Evolutionary conservation across 2,113 vertebrate genomes (phyloP).

Genomic region (Muntiacus muntjak): DNA sequence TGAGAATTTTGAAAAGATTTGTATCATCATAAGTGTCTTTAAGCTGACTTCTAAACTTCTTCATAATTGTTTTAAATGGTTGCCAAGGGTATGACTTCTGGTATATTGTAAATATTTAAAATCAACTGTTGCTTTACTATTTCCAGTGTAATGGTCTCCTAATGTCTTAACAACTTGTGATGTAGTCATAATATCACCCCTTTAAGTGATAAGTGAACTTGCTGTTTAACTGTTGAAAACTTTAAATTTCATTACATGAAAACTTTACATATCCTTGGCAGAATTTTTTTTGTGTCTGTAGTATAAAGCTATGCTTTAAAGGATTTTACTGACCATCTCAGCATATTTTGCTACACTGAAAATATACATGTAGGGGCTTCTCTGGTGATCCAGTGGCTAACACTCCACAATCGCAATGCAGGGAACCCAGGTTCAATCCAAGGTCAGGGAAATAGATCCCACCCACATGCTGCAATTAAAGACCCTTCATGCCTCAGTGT

Average conservation of each 20-base stretch:
- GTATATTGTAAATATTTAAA: slow-evolving; percentile 35
- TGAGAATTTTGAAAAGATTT: background rate
- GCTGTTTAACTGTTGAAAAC: background rate
- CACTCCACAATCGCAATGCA: background rate
- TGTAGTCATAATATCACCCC: background rate
- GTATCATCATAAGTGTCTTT: background rate
- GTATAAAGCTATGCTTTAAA: background rate
- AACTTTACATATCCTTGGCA: background rate
- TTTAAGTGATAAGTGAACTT: slow-evolving; percentile 19
- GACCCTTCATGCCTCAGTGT: background rate
- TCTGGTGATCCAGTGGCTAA: background rate
- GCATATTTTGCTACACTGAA: background rate
- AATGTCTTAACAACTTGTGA: slow-evolving; percentile 6
- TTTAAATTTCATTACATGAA: background rate
- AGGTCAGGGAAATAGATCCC: background rate
- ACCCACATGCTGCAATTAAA: background rate
- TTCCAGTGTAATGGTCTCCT: background rate
- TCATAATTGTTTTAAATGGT: slow-evolving; percentile 6
- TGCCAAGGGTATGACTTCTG: background rate
- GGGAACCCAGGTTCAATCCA: background rate
- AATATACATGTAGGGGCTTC: background rate
- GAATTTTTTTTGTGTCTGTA: background rate
- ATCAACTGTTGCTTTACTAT: background rate
- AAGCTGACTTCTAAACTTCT: background rate
- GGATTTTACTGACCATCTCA: background rate